Evolutionary conservation across 2,888 invertebrate species (phyloP).

Genomic region (Autographa pulchrina): DNA sequence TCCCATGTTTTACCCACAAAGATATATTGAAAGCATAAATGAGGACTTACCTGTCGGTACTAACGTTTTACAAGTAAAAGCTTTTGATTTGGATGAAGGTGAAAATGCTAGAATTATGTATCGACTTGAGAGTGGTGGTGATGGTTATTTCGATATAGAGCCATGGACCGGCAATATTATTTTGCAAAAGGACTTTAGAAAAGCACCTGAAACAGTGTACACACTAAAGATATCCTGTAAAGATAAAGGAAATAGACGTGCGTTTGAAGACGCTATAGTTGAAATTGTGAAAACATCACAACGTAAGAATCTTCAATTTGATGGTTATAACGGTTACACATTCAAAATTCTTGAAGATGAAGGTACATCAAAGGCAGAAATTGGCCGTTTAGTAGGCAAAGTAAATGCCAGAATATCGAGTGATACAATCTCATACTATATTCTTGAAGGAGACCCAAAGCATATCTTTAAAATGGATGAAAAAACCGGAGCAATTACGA

Average conservation of each 20-base stretch:
- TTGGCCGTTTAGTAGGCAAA: slow-evolving; percentile 93
- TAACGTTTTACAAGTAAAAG: slow-evolving; percentile 93
- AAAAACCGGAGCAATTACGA: slow-evolving; percentile 93
- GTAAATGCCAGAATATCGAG: slow-evolving; percentile 91
- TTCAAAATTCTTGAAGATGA: slow-evolving; percentile 96
- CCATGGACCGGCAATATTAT: slow-evolving; percentile 93
- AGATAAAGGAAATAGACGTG: slow-evolving; percentile 94
- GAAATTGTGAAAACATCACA: slow-evolving; percentile 94
- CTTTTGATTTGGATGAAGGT: slow-evolving; percentile 96
- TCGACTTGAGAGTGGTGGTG: slow-evolving; percentile 93
- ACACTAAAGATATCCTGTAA: slow-evolving; percentile 93
- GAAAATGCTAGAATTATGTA: slow-evolving; percentile 95
- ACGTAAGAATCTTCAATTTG: slow-evolving; percentile 93
- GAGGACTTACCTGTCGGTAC: slow-evolving; percentile 92
- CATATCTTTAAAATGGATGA: slow-evolving; percentile 95
- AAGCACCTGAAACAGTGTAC: slow-evolving; percentile 91
- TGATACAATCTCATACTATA: slow-evolving; percentile 92
- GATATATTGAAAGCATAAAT: slow-evolving; percentile 94
- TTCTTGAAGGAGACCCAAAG: slow-evolving; percentile 94
- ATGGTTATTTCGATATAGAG: slow-evolving; percentile 94
- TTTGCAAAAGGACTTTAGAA: slow-evolving; percentile 91
- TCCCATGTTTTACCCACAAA: slow-evolving; percentile 97
- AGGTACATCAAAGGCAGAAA: slow-evolving; percentile 89
- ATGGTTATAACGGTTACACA: slow-evolving; percentile 93
- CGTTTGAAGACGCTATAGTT: slow-evolving; percentile 93